phyloP scores from a whole-genome alignment of 2,797 vertebrate species.

The Protonibea diacanthus region DNA sequence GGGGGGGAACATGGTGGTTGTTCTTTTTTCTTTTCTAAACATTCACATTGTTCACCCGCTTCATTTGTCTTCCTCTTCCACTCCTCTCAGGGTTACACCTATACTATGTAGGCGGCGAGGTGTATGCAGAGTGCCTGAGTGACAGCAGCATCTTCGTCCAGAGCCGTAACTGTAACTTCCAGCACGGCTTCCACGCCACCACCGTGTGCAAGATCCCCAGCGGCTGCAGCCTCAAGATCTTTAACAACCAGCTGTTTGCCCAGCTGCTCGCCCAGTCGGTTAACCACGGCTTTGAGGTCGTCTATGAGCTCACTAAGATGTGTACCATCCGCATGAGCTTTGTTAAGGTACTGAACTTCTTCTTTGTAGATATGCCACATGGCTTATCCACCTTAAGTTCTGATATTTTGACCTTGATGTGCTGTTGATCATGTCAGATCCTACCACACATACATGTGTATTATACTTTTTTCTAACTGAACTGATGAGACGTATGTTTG shows the following conservation, averaged over 20 bases:
- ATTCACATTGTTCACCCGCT: neutral
- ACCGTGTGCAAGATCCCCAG: slow-evolving; percentile 99
- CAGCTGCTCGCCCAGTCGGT: slow-evolving; percentile 97
- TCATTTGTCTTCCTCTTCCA: neutral
- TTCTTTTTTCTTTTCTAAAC: neutral
- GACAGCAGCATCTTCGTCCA: slow-evolving; percentile 99
- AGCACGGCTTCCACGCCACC: slow-evolving; percentile 98
- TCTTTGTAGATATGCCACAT: neutral
- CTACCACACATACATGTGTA: slow-evolving; percentile 9
- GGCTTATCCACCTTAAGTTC: too few species aligned
- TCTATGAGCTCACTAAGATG: slow-evolving; percentile 99
- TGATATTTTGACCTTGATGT: slow-evolving; percentile 37
- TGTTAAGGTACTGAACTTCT: slow-evolving; percentile 90
- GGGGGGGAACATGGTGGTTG: neutral
- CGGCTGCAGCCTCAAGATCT: slow-evolving; percentile 99
- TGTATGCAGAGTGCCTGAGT: slow-evolving; percentile 97
- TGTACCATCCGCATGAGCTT: slow-evolving; percentile 99
- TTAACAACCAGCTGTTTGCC: slow-evolving; percentile 99
- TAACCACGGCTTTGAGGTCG: slow-evolving; percentile 97
- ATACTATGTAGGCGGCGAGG: slow-evolving; percentile 97
- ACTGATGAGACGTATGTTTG: slow-evolving; percentile 17
- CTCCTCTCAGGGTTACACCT: slow-evolving; percentile 91
- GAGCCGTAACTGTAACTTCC: slow-evolving; percentile 99
- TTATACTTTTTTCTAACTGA: slow-evolving; percentile 14
- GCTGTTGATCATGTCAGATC: slow-evolving; percentile 36